Conservation (phyloP, 2,888 invertebrate genomes). For the Eupithecia vulgata region DNA sequence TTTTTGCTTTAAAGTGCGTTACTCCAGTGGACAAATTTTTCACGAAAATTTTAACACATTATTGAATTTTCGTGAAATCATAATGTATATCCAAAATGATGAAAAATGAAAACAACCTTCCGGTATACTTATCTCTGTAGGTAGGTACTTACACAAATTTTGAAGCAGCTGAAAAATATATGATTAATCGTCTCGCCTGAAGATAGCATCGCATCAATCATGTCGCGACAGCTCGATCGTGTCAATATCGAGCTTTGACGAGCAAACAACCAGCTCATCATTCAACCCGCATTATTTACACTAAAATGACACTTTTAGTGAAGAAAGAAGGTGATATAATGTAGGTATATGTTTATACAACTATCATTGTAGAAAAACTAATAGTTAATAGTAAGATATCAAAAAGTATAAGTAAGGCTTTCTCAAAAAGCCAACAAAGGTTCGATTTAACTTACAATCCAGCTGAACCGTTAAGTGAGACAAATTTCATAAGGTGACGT, state of each 20-base stretch:
- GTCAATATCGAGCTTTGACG: constrained; percentile 27
- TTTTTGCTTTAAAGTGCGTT: no score
- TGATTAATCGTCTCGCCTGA: constrained; percentile 27
- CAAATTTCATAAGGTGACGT: no score
- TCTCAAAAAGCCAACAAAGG: neutral
- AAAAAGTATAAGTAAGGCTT: neutral
- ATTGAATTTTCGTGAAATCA: no score
- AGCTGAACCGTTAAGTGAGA: no score
- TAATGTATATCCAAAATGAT: neutral
- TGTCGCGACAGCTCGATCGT: constrained; percentile 28
- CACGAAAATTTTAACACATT: no score
- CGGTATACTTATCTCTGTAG: constrained; percentile 2
- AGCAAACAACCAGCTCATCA: constrained; percentile 7
- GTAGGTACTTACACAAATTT: constrained; percentile 15
- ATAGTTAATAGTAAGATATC: neutral
- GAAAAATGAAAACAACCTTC: neutral
- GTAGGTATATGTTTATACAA: no score
- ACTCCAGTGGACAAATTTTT: no score
- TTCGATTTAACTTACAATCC: no score
- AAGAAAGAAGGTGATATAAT: neutral
- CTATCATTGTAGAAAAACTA: neutral
- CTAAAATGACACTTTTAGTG: neutral
- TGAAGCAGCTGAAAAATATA: constrained; percentile 17
- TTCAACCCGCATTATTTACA: neutral
- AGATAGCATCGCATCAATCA: constrained; percentile 32